Percentiles rank a stretch among this genome's conserved stretches.
Conservation (phyloP, 1,140 invertebrate species). For the Nebria ingens region DNA sequence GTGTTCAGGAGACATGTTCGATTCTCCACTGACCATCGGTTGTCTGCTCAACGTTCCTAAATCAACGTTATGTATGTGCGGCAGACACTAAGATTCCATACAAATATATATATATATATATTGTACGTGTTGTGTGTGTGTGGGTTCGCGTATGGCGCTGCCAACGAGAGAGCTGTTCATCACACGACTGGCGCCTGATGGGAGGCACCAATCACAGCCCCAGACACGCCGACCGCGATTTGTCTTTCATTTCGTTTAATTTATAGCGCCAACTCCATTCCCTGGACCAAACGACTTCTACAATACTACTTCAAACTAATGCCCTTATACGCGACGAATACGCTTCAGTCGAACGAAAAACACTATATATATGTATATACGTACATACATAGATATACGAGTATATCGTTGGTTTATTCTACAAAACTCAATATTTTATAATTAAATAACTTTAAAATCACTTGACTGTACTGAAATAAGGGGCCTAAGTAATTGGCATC, state of each 20-base stretch:
- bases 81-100: not conserved
- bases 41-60: no score
- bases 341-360: no score
- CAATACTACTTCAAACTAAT: not conserved
- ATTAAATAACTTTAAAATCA: no score
- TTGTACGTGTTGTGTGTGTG: not conserved
- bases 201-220: conserved; percentile 3
- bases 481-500: no score
- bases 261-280: conserved; percentile 3
- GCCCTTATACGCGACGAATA: no score
- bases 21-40: not conserved
- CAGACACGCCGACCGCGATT: conserved; percentile 3
- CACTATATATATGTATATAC: no score
- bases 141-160: not conserved
- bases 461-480: no score
- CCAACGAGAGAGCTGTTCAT: conserved; percentile 1
- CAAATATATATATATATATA: not conserved
- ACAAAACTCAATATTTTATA: no score
- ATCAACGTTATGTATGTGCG: not conserved
- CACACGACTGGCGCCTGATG: conserved; percentile 11
- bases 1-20: not conserved
- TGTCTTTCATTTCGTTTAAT: conserved; percentile 12
- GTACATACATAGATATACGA: no score
- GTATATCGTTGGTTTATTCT: no score
- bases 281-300: not conserved